Evolutionary conservation across 1,140 invertebrate species (phyloP).

Genomic region (Sminthurinus signatus): DNA sequence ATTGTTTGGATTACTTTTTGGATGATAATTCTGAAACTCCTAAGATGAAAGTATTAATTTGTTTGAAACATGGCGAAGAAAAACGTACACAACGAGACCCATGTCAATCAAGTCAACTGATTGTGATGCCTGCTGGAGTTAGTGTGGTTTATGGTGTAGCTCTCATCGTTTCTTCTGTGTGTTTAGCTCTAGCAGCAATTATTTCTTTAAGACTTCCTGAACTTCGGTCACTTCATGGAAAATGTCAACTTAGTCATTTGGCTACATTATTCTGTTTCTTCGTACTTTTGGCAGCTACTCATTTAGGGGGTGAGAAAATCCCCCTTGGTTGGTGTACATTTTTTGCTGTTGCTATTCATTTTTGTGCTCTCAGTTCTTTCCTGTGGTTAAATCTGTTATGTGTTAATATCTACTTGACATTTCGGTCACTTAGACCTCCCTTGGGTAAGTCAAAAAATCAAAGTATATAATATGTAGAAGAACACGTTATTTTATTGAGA

Average conservation of each 20-base stretch:
- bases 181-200: conserved; percentile 33
- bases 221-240: conserved; percentile 37
- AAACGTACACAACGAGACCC: too few species aligned
- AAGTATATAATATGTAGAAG: too few species aligned
- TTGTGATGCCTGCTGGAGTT: conserved; percentile 17
- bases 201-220: conserved; percentile 35
- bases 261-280: conserved; percentile 35
- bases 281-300: conserved; percentile 23
- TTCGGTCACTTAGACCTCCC: conserved; percentile 34
- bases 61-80: conserved; percentile 2
- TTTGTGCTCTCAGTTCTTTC: conserved; percentile 37
- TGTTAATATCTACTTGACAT: conserved; percentile 39
- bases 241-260: conserved; percentile 39
- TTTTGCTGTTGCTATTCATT: conserved; percentile 36
- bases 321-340: conserved; percentile 23
- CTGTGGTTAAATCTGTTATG: conserved; percentile 40
- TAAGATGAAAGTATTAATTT: conserved; percentile 18
- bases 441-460: too few species aligned
- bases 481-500: too few species aligned
- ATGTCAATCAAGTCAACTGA: conserved; percentile 9
- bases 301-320: conserved; percentile 19
- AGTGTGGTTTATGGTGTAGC: conserved; percentile 19
- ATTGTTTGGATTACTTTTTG: conserved; percentile 37
- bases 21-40: conserved; percentile 4
- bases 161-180: conserved; percentile 30